Evolutionary conservation across 2,113 vertebrate species (phyloP).

Genomic region (Loxodonta africana): DNA sequence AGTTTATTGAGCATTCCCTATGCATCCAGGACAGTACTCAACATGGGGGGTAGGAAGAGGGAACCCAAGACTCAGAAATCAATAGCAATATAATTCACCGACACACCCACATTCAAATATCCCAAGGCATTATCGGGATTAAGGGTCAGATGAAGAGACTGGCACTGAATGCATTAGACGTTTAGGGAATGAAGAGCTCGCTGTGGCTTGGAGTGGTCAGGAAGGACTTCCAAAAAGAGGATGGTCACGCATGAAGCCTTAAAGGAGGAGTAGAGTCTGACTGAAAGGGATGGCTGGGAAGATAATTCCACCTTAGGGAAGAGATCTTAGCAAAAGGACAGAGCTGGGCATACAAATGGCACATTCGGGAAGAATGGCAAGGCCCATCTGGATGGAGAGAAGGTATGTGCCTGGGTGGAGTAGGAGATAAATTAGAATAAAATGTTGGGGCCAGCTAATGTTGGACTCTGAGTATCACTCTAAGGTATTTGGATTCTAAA

Average conservation of each 20-base stretch:
- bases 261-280: background rate
- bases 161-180: background rate
- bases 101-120: background rate
- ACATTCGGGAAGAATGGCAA: background rate
- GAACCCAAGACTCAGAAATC: background rate
- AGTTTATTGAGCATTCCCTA: background rate
- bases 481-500: background rate
- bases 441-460: too few relatives aligned
- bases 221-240: background rate
- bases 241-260: too few relatives aligned
- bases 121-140: background rate
- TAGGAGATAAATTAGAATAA: background rate
- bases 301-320: background rate
- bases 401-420: background rate
- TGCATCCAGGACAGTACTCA: background rate
- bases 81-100: background rate
- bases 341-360: accelerated
- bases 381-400: background rate
- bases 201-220: too few relatives aligned
- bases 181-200: background rate
- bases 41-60: background rate
- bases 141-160: background rate
- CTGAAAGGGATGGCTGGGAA: background rate
- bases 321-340: background rate
- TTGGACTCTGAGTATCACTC: background rate